Conservation (phyloP, 2,113 vertebrate genomes). For the Gallinago media region DNA sequence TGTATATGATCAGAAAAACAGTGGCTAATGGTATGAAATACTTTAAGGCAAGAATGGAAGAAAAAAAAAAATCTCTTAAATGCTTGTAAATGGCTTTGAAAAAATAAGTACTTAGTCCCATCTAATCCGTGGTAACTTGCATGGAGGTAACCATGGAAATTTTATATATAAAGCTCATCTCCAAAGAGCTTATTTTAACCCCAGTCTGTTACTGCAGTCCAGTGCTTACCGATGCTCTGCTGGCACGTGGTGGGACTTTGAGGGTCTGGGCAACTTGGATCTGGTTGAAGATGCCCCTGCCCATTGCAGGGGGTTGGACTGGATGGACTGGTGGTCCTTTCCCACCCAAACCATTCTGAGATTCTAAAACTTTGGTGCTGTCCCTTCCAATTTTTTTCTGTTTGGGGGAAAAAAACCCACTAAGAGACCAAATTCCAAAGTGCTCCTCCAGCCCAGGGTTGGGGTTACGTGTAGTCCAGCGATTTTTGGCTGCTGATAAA, state of each 20-base stretch:
- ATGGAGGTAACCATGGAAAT: conserved; percentile 45
- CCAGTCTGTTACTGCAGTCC: neutral
- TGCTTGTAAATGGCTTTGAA: neutral
- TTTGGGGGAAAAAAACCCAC: neutral
- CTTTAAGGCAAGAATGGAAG: neutral
- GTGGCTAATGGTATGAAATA: neutral
- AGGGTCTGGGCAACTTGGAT: neutral
- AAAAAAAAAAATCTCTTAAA: conserved; percentile 2
- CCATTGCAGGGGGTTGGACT: neutral
- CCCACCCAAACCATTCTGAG: neutral
- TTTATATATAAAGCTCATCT: neutral
- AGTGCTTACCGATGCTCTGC: neutral
- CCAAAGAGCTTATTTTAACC: neutral
- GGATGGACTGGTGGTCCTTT: neutral
- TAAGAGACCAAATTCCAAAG: neutral
- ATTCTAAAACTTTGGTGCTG: neutral
- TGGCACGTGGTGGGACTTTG: neutral
- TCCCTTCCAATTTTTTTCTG: neutral
- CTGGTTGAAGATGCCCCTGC: neutral
- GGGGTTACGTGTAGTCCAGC: neutral
- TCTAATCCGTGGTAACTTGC: neutral
- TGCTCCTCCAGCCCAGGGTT: fast-evolving
- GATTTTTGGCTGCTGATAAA: neutral
- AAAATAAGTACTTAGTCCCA: neutral
- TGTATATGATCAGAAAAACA: neutral